A percentile compares a stretch with the other conserved stretches of the same genome.
phyloP scores from a whole-genome alignment of 2,113 vertebrate species.

The Macquaria australasica region DNA sequence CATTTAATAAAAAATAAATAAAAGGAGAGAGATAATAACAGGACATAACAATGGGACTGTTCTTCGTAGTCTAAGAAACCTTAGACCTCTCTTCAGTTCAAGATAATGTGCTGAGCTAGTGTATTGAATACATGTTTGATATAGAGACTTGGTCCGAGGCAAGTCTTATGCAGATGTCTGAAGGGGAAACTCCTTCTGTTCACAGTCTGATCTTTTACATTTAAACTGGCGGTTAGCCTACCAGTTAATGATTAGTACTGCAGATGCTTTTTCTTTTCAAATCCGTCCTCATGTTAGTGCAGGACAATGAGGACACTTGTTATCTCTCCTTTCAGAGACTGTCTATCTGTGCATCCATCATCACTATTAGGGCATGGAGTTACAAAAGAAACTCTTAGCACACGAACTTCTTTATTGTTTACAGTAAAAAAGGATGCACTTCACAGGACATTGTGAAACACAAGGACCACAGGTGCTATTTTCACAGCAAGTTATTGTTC shows the following conservation, averaged over 20 bases:
- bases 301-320: neutral
- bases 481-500: conserved; percentile 1
- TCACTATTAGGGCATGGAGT: neutral
- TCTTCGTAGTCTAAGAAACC: neutral
- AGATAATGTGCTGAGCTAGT: neutral
- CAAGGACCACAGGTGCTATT: conserved; percentile 8
- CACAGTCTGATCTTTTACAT: neutral
- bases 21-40: too few species aligned
- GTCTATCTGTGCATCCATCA: neutral
- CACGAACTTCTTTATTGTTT: conserved; percentile 6
- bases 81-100: neutral
- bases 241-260: neutral
- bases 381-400: neutral
- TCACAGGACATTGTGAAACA: conserved; percentile 16
- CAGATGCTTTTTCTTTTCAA: neutral
- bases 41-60: too few species aligned
- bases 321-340: neutral
- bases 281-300: neutral
- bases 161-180: neutral
- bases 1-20: too few species aligned
- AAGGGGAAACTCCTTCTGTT: neutral
- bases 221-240: too few species aligned
- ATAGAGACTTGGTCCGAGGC: neutral
- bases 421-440: neutral
- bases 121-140: neutral